Conservation (phyloP, 1,140 invertebrate genomes). For the Aphelinus atriplicis region DNA sequence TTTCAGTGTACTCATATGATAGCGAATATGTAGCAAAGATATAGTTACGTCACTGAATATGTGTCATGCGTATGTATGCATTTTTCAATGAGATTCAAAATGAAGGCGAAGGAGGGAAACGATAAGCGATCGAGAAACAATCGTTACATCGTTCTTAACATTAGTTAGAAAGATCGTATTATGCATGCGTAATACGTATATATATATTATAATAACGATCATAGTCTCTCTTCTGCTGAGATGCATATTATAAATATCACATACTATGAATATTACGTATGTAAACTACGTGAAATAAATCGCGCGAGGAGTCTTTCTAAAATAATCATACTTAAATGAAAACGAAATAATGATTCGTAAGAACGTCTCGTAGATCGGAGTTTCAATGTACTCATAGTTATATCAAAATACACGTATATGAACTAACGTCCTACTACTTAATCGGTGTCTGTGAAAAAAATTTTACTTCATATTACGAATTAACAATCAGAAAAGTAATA, state of each 20-base stretch:
- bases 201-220: slow-evolving; percentile 1
- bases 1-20: slow-evolving; percentile 25
- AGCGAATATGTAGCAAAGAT: slow-evolving; percentile 9
- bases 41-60: slow-evolving; percentile 38
- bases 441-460: slow-evolving; percentile 46
- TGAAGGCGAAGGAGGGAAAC: not conserved
- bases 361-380: slow-evolving; percentile 38
- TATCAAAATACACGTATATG: slow-evolving; percentile 32
- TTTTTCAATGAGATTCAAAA: slow-evolving; percentile 9
- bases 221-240: slow-evolving; percentile 32
- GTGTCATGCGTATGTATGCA: slow-evolving; percentile 48
- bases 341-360: slow-evolving; percentile 20
- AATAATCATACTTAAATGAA: slow-evolving; percentile 33
- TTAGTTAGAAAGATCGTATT: slow-evolving; percentile 47
- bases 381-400: slow-evolving; percentile 35
- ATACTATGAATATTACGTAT: not conserved
- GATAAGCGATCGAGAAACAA: slow-evolving; percentile 4
- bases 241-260: slow-evolving; percentile 28
- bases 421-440: slow-evolving; percentile 43
- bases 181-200: slow-evolving; percentile 43
- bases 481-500: slow-evolving; percentile 34
- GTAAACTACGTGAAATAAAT: slow-evolving; percentile 33
- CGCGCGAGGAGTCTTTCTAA: slow-evolving; percentile 35
- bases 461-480: slow-evolving; percentile 33
- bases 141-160: slow-evolving; percentile 43